phyloP scores from a whole-genome alignment of 2,888 invertebrate species.

The Drosophila tanythrix region DNA sequence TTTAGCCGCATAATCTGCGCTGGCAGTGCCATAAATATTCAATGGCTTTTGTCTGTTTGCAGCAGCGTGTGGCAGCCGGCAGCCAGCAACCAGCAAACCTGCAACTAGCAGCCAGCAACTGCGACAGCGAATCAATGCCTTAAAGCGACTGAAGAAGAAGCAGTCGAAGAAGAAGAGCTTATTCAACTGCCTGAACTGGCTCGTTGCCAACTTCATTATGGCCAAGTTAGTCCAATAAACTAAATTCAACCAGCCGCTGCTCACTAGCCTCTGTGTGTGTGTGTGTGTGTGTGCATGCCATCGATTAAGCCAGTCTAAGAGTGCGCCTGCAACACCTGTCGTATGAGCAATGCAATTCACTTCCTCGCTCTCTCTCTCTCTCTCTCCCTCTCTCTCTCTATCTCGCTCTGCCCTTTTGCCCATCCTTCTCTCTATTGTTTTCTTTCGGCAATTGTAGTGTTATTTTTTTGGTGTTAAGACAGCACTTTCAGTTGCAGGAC shows the following conservation, averaged over 20 bases:
- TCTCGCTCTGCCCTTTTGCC: neutral
- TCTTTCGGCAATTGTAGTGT: slow-evolving; percentile 5
- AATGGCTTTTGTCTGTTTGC: slow-evolving; percentile 66
- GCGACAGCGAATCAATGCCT: slow-evolving; percentile 40
- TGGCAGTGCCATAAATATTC: slow-evolving; percentile 75
- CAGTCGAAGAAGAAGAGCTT: slow-evolving; percentile 17
- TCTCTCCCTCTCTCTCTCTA: neutral
- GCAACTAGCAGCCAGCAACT: slow-evolving; percentile 12
- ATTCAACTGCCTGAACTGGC: slow-evolving; percentile 40
- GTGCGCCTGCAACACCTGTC: slow-evolving; percentile 56
- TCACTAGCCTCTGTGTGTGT: slow-evolving; percentile 31
- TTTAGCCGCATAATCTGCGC: slow-evolving; percentile 76
- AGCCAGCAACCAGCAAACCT: slow-evolving; percentile 18
- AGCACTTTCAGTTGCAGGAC: slow-evolving; percentile 66
- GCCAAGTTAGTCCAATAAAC: slow-evolving; percentile 48
- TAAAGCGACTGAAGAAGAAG: slow-evolving; percentile 37
- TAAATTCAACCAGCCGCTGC: slow-evolving; percentile 18
- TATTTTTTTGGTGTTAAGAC: slow-evolving; percentile 30
- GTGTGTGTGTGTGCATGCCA: slow-evolving; percentile 34
- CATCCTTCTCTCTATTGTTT: slow-evolving; percentile 2
- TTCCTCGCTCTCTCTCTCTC: neutral
- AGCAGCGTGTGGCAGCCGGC: slow-evolving; percentile 15
- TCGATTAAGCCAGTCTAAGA: slow-evolving; percentile 63
- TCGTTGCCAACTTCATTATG: slow-evolving; percentile 64
- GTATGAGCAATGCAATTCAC: slow-evolving; percentile 58